These are phyloP conservation scores for Pseudochromis fuscus DNA, from an alignment of 2,797 vertebrate genomes.

Conservation along the genomic window DNA sequence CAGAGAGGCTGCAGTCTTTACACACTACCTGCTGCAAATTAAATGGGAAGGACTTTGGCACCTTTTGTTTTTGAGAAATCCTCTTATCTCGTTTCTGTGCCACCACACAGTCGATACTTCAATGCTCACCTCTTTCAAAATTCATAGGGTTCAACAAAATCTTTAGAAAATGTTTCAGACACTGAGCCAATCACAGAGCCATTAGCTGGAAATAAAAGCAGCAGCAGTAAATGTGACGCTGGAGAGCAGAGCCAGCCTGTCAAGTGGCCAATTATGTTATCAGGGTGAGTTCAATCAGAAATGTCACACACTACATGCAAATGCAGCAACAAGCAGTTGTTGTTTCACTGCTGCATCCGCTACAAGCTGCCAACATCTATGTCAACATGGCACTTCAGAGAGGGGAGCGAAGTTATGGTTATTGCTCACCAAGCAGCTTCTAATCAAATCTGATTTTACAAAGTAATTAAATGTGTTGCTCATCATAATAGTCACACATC, in stretches of 20 bases:
- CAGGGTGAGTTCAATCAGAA: conserved; percentile 1
- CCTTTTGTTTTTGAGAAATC: not conserved
- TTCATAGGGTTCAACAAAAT: not conserved
- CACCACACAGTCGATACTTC: not conserved
- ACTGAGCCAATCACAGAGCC: not conserved
- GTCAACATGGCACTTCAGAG: not conserved
- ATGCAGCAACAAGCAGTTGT: not conserved
- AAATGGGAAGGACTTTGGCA: not conserved
- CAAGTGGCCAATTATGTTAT: too few relatives aligned
- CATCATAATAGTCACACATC: not conserved
- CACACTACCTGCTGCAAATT: not conserved
- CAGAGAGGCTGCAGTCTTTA: not conserved
- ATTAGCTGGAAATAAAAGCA: not conserved
- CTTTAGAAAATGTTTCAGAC: not conserved
- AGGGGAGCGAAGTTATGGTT: not conserved
- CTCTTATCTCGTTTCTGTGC: not conserved
- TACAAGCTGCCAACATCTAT: not conserved
- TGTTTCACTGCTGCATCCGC: not conserved
- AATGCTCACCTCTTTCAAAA: not conserved
- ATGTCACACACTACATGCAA: not conserved
- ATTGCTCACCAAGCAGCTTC: not conserved
- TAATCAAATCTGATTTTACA: not conserved
- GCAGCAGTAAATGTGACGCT: not conserved
- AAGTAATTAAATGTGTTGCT: not conserved
- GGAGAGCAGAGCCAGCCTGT: not conserved